Base-by-base conservation (phyloP, 2,797 vertebrate genomes). In the Oreortyx pictus region DNA sequence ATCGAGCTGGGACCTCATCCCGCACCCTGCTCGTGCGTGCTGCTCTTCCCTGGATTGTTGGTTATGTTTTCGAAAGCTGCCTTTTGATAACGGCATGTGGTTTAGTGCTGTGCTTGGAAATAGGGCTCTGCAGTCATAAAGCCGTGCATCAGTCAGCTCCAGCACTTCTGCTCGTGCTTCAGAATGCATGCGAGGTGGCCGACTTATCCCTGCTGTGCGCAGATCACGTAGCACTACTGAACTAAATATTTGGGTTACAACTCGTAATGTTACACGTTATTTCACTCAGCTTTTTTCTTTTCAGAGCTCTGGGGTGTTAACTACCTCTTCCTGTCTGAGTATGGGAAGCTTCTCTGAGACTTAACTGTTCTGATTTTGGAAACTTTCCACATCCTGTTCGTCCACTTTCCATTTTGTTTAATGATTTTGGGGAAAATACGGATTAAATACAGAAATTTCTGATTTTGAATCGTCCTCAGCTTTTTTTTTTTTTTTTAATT, bases 131-230 rank as follows among this genome's bases (percentile, higher is more conserved):
- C 19, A 72, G 15, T 7, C 1, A 0, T 27, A 23, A 52, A 46
- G 24, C 22, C n/a, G 18, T 3, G 5, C 2, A 1, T 57, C 8
- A 61, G 0, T 43, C 27, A 43, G 4, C 3, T 31, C 18, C 47
- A 12, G 16, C 19, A 1, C 35, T 54, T 17, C 6, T 52, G 49
- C 37, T 39, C 15, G 6, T 13, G 6, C 14, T 52, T 41, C 14
- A 71, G 7, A 24, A 41, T 54, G 16, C 19, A 11, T 7, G 19
- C 15, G 7, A 41, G 49, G 7, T 31, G 29, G 24, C 17, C 11
- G 46, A 20, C 25, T 37, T 27, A 16, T 22, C 10, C 27, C 33
- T 70, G 49, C 27, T 39, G 47, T 39, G 35, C 35, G 29, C 49
- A 31, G 35, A 31, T 22, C 14, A 4, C 6, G 39, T 52, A 15